Evolutionary conservation across 2,888 invertebrate species (phyloP).

Genomic region (Tiliacea aurago): DNA sequence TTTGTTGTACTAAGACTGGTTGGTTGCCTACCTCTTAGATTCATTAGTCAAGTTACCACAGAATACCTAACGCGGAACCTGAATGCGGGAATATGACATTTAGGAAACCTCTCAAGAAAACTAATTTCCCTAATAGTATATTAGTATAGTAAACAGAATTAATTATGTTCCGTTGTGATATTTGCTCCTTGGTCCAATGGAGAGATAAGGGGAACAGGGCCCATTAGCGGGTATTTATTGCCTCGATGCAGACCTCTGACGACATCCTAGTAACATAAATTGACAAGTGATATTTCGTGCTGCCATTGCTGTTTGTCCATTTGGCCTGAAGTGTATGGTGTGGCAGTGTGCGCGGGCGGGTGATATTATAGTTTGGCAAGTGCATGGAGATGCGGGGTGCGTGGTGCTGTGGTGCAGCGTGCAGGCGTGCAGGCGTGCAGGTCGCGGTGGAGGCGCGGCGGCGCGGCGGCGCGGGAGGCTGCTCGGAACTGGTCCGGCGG

Average conservation of each 20-base stretch:
- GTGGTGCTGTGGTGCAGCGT: slow-evolving; percentile 44
- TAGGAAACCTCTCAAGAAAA: slow-evolving; percentile 37
- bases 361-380: slow-evolving; percentile 53
- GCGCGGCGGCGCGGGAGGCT: slow-evolving; percentile 77
- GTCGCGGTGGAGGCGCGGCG: slow-evolving; percentile 53
- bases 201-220: slow-evolving; percentile 57
- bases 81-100: slow-evolving; percentile 38
- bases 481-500: slow-evolving; percentile 86
- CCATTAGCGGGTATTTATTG: slow-evolving; percentile 66
- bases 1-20: slow-evolving; percentile 45
- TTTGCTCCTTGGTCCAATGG: slow-evolving; percentile 56
- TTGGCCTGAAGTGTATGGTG: slow-evolving; percentile 20
- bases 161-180: slow-evolving; percentile 50
- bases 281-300: slow-evolving; percentile 57
- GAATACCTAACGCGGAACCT: slow-evolving; percentile 27
- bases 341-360: slow-evolving; percentile 30
- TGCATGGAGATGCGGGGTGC: slow-evolving; percentile 51
- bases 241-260: slow-evolving; percentile 55
- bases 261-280: slow-evolving; percentile 60
- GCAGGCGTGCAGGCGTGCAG: slow-evolving; percentile 33
- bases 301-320: slow-evolving; percentile 6
- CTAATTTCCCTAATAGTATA: slow-evolving; percentile 49
- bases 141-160: slow-evolving; percentile 55
- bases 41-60: slow-evolving; percentile 44
- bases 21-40: slow-evolving; percentile 39